Conservation (phyloP, 2,888 invertebrate species). For the Aleiodes testaceus region DNA sequence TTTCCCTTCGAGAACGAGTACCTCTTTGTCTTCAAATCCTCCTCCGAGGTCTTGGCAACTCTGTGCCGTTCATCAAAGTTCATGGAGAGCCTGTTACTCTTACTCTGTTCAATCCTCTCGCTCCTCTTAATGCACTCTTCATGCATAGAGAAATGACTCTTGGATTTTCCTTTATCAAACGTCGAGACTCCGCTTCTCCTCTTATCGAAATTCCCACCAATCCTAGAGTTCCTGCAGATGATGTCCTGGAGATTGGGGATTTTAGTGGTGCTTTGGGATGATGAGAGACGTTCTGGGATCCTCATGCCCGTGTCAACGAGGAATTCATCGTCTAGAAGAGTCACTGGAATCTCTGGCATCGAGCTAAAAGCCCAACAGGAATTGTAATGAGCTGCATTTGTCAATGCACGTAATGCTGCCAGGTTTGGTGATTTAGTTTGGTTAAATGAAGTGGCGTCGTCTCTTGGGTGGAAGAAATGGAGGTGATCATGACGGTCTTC, state of each 20-base stretch:
- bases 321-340: slow-evolving; percentile 69
- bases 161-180: slow-evolving; percentile 58
- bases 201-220: slow-evolving; percentile 54
- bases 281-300: slow-evolving; percentile 66
- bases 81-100: slow-evolving; percentile 55
- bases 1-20: slow-evolving; percentile 54
- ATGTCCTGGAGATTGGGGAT: slow-evolving; percentile 67
- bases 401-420: slow-evolving; percentile 55
- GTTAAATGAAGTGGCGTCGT: slow-evolving; percentile 43
- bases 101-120: slow-evolving; percentile 53
- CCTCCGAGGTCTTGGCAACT: slow-evolving; percentile 53
- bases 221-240: slow-evolving; percentile 58
- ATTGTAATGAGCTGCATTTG: slow-evolving; percentile 63
- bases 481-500: slow-evolving; percentile 58
- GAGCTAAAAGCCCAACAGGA: slow-evolving; percentile 71
- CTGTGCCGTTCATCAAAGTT: slow-evolving; percentile 58
- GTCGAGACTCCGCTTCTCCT: slow-evolving; percentile 42
- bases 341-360: slow-evolving; percentile 68
- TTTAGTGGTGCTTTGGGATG: slow-evolving; percentile 64
- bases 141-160: slow-evolving; percentile 58
- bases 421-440: slow-evolving; percentile 52
- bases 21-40: slow-evolving; percentile 54
- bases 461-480: slow-evolving; percentile 48
- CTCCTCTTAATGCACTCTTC: slow-evolving; percentile 62
- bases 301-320: slow-evolving; percentile 70